Conservation (phyloP, 2,113 vertebrate genomes). For the Tamias sibiricus region DNA sequence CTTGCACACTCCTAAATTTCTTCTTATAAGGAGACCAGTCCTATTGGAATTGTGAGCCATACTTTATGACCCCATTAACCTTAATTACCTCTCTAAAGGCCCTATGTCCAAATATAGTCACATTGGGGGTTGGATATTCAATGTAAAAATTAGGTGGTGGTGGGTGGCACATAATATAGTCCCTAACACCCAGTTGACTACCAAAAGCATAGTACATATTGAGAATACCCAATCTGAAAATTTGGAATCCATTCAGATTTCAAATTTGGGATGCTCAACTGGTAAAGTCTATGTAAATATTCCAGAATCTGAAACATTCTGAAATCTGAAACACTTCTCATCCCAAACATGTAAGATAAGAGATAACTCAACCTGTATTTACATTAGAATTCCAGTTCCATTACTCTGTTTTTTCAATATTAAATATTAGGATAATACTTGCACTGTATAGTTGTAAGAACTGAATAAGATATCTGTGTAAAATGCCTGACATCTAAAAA, state of each 20-base stretch:
- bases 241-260: not conserved
- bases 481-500: not conserved
- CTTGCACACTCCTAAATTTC: not conserved
- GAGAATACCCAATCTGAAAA: not conserved
- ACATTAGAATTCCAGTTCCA: slow-evolving; percentile 6
- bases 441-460: not conserved
- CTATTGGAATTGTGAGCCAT: not conserved
- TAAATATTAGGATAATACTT: not conserved
- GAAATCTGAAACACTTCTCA: not conserved
- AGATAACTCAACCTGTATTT: not conserved
- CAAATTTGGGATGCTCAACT: not conserved
- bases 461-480: slow-evolving; percentile 43
- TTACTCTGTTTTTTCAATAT: slow-evolving; percentile 14
- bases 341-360: not conserved
- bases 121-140: not conserved
- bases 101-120: not conserved
- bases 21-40: not conserved
- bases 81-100: slow-evolving; percentile 9
- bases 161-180: not conserved
- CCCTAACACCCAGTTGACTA: not conserved
- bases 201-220: not conserved
- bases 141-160: not conserved
- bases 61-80: not conserved
- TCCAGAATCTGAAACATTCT: not conserved
- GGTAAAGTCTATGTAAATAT: not conserved